Evolutionary conservation across 64 coral and sea anemone genomes (phyloP).

Genomic region (Anthopleura sola): DNA sequence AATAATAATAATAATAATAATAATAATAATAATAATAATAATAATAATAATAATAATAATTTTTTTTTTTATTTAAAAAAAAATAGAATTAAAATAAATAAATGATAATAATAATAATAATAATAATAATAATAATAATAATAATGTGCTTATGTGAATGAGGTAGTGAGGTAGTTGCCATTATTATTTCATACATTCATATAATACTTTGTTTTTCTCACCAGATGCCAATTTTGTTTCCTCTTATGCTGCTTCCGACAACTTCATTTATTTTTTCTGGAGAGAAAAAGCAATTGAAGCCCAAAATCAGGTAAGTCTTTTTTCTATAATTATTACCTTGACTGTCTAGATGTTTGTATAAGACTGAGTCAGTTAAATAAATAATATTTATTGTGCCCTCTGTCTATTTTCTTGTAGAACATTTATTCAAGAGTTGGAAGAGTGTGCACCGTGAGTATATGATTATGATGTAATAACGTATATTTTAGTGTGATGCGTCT

Average conservation of each 20-base stretch:
- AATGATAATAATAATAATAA: too few relatives aligned
- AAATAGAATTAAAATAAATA: too few relatives aligned
- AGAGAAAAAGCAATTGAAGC: constrained; percentile 50
- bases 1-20: too few relatives aligned
- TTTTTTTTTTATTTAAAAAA: too few relatives aligned
- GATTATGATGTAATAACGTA: neutral
- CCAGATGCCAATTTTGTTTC: constrained; percentile 64
- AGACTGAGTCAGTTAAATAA: neutral
- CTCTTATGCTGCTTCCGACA: constrained; percentile 28
- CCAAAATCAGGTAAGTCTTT: constrained; percentile 6
- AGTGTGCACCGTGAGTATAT: constrained; percentile 30
- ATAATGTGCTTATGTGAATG: too few relatives aligned
- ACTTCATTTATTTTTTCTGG: constrained; percentile 67
- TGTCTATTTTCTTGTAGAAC: constrained; percentile 13
- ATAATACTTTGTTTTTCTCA: neutral
- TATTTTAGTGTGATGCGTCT: too few relatives aligned
- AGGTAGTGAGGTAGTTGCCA: too few relatives aligned
- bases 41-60: too few relatives aligned
- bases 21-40: too few relatives aligned
- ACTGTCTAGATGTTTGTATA: too few relatives aligned
- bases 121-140: too few relatives aligned
- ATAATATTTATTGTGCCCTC: neutral
- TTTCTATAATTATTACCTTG: neutral
- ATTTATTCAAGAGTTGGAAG: constrained; percentile 51
- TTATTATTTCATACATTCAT: too few relatives aligned